phyloP scores from a whole-genome alignment of 2,113 vertebrate genomes.

The Echinops telfairi region DNA sequence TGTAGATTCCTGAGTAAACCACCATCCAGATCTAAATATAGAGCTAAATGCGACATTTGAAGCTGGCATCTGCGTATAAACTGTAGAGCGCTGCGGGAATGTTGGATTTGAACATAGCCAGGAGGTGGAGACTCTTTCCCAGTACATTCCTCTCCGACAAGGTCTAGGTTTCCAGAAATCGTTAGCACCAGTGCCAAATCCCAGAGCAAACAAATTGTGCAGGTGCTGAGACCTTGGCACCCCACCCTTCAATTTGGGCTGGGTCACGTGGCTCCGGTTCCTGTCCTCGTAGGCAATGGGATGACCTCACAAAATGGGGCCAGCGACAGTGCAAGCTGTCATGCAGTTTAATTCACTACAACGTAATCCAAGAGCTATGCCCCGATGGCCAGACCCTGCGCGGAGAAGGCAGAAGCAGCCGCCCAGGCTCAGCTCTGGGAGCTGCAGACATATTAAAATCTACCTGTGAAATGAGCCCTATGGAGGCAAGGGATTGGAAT shows the following conservation, averaged over 20 bases:
- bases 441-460: background rate
- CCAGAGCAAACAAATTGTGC: background rate
- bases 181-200: background rate
- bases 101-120: constrained; percentile 75
- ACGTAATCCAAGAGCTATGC: background rate
- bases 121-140: constrained; percentile 82
- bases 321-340: background rate
- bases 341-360: background rate
- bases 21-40: background rate
- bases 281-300: too few species aligned
- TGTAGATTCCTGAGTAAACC: background rate
- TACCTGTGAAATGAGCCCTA: background rate
- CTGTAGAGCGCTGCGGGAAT: constrained; percentile 57
- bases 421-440: background rate
- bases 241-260: background rate
- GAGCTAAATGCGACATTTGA: background rate
- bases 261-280: background rate
- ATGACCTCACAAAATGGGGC: background rate
- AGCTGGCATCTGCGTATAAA: constrained; percentile 6
- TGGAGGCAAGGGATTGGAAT: background rate
- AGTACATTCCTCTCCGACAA: constrained; percentile 65
- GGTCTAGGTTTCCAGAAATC: constrained; percentile 64
- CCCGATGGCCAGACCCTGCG: background rate
- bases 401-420: background rate
- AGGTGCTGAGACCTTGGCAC: background rate